Evolutionary conservation across 2,888 invertebrate species (phyloP).

Genomic region (Graphium colonna): DNA sequence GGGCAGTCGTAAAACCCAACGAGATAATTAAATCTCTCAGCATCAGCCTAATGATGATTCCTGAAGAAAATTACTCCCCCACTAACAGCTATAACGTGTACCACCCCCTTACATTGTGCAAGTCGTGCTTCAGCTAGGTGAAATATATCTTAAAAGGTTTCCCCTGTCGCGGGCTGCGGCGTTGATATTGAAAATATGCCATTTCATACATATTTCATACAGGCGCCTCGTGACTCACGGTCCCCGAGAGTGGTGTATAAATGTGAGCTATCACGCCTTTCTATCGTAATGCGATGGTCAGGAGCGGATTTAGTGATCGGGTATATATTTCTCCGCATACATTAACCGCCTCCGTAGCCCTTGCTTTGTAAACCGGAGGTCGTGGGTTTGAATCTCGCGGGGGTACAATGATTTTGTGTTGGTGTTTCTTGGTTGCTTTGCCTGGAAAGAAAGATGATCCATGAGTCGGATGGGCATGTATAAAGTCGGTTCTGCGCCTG

Average conservation of each 20-base stretch:
- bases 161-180: conserved; percentile 26
- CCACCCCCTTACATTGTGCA: neutral
- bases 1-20: neutral
- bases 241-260: neutral
- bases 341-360: no score
- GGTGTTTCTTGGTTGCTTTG: no score
- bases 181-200: conserved; percentile 23
- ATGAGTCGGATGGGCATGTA: no score
- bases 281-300: no score
- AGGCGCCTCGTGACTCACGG: conserved; percentile 1
- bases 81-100: neutral
- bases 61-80: neutral
- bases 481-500: no score
- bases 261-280: no score
- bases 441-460: no score
- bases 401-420: no score
- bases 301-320: no score
- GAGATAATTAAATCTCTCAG: neutral
- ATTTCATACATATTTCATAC: conserved; percentile 12
- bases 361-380: no score
- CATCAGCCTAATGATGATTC: neutral
- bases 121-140: conserved; percentile 16
- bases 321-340: no score
- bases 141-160: conserved; percentile 31
- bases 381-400: no score